phyloP scores from a whole-genome alignment of 2,113 vertebrate genomes.

The Esox niger region DNA sequence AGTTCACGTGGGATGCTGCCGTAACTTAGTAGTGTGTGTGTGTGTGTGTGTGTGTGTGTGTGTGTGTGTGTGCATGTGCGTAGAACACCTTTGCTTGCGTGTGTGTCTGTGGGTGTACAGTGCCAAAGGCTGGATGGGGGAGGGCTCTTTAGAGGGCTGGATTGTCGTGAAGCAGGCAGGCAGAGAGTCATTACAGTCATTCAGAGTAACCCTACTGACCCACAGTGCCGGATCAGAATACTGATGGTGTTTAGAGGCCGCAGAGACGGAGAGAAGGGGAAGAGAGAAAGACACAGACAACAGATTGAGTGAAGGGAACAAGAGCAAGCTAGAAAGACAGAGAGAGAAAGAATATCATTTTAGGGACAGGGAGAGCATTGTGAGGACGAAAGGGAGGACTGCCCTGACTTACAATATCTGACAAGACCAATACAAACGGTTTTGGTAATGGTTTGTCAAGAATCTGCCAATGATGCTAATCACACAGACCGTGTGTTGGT shows the following conservation, averaged over 20 bases:
- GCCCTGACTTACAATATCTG: no score
- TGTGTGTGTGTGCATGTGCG: not conserved
- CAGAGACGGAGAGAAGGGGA: constrained; percentile 8
- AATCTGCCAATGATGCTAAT: not conserved
- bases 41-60: constrained; percentile 12
- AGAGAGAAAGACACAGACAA: not conserved
- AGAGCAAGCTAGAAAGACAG: not conserved
- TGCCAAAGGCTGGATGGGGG: not conserved
- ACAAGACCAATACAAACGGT: no score
- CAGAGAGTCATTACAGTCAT: constrained; percentile 16
- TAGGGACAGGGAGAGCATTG: no score
- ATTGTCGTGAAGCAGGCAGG: constrained; percentile 31
- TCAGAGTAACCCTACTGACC: not conserved
- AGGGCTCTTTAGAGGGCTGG: constrained; percentile 26
- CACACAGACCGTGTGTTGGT: no score
- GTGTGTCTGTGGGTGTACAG: not conserved
- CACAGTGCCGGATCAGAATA: not conserved
- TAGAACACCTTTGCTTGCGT: not conserved
- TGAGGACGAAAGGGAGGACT: no score
- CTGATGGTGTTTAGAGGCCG: constrained; percentile 11
- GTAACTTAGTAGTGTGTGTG: constrained; percentile 4
- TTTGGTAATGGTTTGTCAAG: no score
- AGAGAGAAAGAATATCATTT: not conserved
- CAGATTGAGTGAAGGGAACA: not conserved
- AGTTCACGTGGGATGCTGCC: no score